Conservation (phyloP, 1,140 invertebrate genomes). For the Ylistrum balloti region DNA sequence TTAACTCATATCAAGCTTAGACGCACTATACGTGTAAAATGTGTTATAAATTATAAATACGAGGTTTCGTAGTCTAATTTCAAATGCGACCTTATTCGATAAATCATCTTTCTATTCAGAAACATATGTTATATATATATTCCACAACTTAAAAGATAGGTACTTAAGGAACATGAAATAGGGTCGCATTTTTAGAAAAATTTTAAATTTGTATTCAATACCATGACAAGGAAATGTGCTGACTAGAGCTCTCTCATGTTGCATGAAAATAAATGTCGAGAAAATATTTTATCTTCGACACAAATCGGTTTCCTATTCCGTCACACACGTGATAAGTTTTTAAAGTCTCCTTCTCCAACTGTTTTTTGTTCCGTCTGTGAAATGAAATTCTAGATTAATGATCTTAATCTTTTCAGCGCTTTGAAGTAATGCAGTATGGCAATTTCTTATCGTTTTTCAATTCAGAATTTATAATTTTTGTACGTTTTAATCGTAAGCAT, state of each 20-base stretch:
- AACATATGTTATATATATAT: not conserved
- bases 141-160: not conserved
- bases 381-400: conserved; percentile 34
- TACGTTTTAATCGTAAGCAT: conserved; percentile 20
- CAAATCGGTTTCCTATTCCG: not conserved
- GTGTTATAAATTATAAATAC: not conserved
- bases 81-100: conserved; percentile 25
- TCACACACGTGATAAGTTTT: not conserved
- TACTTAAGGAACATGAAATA: not conserved
- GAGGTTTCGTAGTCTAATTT: not conserved
- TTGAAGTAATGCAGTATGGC: conserved; percentile 33
- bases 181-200: not conserved
- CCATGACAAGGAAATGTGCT: not conserved
- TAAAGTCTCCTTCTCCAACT: conserved; percentile 15
- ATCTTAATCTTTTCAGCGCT: conserved; percentile 34
- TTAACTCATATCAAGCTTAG: not conserved
- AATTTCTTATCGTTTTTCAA: conserved; percentile 29
- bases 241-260: conserved; percentile 15
- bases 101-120: not conserved
- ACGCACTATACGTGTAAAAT: not conserved
- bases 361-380: conserved; percentile 24
- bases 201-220: conserved; percentile 24
- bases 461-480: not conserved
- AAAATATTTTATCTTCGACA: not conserved
- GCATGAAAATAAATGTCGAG: conserved; percentile 34